Percentiles rank a stretch among this genome's conserved stretches.
These are phyloP conservation scores for Talpa occidentalis DNA, from an alignment of 2,113 vertebrate genomes.

Conservation along the genomic window DNA sequence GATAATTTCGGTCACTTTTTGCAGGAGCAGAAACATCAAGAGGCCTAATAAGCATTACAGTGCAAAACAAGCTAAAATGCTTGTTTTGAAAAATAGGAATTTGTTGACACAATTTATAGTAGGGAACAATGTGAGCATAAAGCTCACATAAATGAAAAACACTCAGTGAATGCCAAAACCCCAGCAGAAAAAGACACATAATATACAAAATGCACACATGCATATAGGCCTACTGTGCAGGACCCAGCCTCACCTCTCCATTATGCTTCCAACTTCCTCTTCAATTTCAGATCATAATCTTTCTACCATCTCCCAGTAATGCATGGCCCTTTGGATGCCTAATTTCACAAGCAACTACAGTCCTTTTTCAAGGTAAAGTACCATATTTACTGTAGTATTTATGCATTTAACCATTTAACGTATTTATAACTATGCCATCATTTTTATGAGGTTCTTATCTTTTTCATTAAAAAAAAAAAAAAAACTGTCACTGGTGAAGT, in stretches of 20 bases:
- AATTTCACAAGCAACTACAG: not conserved
- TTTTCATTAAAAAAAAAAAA: not conserved
- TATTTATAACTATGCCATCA: not conserved
- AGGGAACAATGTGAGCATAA: not conserved
- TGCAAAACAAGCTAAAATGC: not conserved
- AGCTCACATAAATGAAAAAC: not conserved
- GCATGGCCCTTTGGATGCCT: not conserved
- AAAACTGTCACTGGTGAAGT: not conserved
- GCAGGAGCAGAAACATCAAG: not conserved
- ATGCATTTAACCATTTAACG: not conserved
- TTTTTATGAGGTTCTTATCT: not conserved
- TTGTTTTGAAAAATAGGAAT: slow-evolving; percentile 29
- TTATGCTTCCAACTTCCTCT: not conserved
- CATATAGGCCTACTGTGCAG: rapidly evolving
- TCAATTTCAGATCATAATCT: not conserved
- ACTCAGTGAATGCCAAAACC: not conserved
- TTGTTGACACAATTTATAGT: not conserved
- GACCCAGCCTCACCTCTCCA: not conserved
- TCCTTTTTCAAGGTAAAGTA: not conserved
- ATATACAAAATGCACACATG: no score
- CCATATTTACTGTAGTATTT: not conserved
- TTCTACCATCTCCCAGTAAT: not conserved
- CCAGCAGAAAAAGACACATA: not conserved
- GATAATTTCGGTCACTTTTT: not conserved
- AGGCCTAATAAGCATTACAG: not conserved